Base-by-base conservation (phyloP, 2,113 vertebrate species). In the Monarcha castaneiventris region DNA sequence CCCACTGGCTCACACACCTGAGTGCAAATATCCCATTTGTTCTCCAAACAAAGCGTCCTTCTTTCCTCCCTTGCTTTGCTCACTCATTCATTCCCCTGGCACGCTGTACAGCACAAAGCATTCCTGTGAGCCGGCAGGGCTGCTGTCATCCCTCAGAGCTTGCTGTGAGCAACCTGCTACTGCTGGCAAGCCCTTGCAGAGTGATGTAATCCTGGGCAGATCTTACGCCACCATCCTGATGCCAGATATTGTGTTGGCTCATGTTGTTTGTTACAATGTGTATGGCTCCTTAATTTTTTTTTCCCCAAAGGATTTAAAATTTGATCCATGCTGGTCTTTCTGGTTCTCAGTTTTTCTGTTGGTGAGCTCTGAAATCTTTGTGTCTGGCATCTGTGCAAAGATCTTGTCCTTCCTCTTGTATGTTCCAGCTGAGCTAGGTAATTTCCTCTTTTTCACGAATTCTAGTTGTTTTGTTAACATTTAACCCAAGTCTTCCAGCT, bases 101-200 rank as follows among this genome's bases (percentile, higher is more conserved):
- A 3, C 0, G 29, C 78, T 61, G 69, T 14, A 8, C n/a, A n/a
- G 41, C n/a, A 97, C 95, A 97, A 96, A 97, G 92, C 90, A 77
- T 90, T 88, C 88, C 88, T 97, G 92, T 90, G 94, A 96, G 91
- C 92, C 10, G 8, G 67, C 19, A 4, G 88, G 71, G 79, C 92
- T 90, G 94, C 86, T 93, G 54, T 94, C 94, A 93, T 80, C 95
- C 85, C 88, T 79, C 82, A 0, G 32, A 88, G 94, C 88, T 85
- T 25, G 88, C 95, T 80, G 94, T 19, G 90, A 81, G n/a, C 94
- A 96, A 97, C 96, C 96, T 97, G 96, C 92, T 90, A 19, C 94
- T 90, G 88, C 90, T 96, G 96, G 96, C 95, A 92, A 46, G 76
- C 88, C 30, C 72, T 55, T 8, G 41, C 22, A 3, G 44, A 86